Evolutionary conservation across 2,888 invertebrate species (phyloP).

Genomic region (Tortricodes alternella): DNA sequence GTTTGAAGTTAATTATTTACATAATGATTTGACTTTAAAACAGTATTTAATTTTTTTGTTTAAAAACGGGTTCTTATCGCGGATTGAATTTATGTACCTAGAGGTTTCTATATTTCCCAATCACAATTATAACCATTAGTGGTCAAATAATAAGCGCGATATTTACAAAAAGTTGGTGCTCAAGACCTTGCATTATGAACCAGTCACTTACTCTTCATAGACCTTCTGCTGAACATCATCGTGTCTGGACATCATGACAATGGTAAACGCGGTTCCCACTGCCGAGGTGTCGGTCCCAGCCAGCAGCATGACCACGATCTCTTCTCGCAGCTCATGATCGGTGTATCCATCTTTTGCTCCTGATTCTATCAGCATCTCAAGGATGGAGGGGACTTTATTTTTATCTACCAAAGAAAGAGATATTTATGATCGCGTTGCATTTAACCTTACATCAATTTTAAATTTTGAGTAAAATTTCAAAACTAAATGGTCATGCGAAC

Average conservation of each 20-base stretch:
- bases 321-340: constrained; percentile 30
- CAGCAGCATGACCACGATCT: constrained; percentile 22
- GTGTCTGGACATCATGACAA: constrained; percentile 30
- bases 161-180: background rate
- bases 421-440: too few relatives aligned
- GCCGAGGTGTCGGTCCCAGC: constrained; percentile 34
- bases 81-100: too few relatives aligned
- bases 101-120: too few relatives aligned
- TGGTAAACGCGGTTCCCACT: constrained; percentile 15
- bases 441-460: background rate
- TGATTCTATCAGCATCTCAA: constrained; percentile 18
- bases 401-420: too few relatives aligned
- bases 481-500: background rate
- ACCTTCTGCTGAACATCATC: constrained; percentile 37
- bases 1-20: too few relatives aligned
- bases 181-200: background rate
- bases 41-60: too few relatives aligned
- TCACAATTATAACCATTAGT: background rate
- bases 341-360: background rate
- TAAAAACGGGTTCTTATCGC: too few relatives aligned
- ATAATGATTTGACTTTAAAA: too few relatives aligned
- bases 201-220: constrained; percentile 42
- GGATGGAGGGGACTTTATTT: constrained; percentile 2
- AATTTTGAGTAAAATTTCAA: background rate
- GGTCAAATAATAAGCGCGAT: background rate